These are phyloP conservation scores for Brachionus plicatilis DNA, from an alignment of 1,140 invertebrate genomes.

Conservation along the genomic window DNA sequence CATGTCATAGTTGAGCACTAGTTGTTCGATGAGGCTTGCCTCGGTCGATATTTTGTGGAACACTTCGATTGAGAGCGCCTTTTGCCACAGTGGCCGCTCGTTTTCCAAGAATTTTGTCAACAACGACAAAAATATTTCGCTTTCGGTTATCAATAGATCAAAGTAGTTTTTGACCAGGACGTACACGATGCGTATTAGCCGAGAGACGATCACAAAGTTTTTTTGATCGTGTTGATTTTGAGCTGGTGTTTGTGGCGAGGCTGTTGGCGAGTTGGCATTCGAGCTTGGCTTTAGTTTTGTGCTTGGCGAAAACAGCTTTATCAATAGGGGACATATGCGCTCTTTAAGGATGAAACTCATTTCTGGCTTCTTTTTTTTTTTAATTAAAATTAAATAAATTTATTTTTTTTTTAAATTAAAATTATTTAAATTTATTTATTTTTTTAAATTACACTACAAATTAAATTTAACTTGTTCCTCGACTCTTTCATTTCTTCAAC, in stretches of 20 bases:
- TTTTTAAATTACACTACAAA: too few species aligned
- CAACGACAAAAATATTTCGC: constrained; percentile 93
- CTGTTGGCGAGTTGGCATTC: constrained; percentile 46
- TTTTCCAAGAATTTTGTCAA: constrained; percentile 94
- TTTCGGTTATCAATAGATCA: constrained; percentile 85
- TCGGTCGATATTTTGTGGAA: constrained; percentile 78
- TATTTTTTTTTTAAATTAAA: background rate
- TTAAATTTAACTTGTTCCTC: too few species aligned
- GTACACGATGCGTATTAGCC: constrained; percentile 82
- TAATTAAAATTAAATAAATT: background rate
- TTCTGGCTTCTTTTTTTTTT: constrained; percentile 70
- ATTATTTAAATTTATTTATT: too few species aligned
- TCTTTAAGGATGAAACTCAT: constrained; percentile 92
- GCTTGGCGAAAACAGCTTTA: constrained; percentile 90
- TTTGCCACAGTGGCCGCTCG: constrained; percentile 90
- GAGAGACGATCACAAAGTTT: constrained; percentile 92
- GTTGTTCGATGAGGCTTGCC: constrained; percentile 69
- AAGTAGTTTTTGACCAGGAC: constrained; percentile 90
- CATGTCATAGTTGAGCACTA: constrained; percentile 70
- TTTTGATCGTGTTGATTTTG: constrained; percentile 72
- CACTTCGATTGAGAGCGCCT: constrained; percentile 86
- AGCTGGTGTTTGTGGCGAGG: constrained; percentile 48
- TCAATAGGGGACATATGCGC: constrained; percentile 89
- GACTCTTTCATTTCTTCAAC: too few species aligned
- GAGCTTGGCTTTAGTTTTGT: constrained; percentile 49